Conservation (phyloP, 1,140 invertebrate species). For the Brachionus manjavacas region DNA sequence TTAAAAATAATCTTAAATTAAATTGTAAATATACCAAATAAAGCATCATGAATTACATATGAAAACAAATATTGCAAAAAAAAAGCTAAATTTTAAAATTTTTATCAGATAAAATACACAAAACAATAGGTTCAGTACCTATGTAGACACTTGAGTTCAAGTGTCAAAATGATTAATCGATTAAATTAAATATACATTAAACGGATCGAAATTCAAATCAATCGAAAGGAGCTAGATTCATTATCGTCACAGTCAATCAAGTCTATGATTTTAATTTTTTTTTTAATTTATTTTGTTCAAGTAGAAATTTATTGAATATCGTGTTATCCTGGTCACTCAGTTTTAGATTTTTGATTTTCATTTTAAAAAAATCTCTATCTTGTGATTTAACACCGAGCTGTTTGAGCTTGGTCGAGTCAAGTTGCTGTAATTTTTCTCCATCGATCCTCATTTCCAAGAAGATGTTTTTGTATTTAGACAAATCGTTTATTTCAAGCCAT, state of each 20-base stretch:
- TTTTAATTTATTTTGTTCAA: constrained; percentile 25
- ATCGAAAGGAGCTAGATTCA: neutral
- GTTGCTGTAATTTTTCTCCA: constrained; percentile 5
- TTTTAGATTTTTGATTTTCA: constrained; percentile 18
- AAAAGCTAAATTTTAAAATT: neutral
- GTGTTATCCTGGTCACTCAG: neutral
- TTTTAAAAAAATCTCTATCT: constrained; percentile 19
- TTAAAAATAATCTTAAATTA: neutral
- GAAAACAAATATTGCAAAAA: neutral
- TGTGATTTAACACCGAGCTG: constrained; percentile 4
- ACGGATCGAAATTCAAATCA: neutral
- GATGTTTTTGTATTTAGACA: neutral
- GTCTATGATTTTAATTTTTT: constrained; percentile 32
- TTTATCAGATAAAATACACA: constrained; percentile 5
- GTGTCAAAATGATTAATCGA: neutral
- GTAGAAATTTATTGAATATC: constrained; percentile 6
- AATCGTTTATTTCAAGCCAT: constrained; percentile 22
- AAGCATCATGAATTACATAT: neutral
- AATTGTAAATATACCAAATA: neutral
- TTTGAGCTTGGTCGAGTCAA: constrained; percentile 1
- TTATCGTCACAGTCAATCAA: neutral
- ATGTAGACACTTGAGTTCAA: neutral
- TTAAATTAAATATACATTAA: constrained; percentile 1
- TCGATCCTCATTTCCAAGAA: constrained; percentile 22
- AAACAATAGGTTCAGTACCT: neutral